phyloP scores from a whole-genome alignment of 2,113 vertebrate genomes.

The Tetrax tetrax region DNA sequence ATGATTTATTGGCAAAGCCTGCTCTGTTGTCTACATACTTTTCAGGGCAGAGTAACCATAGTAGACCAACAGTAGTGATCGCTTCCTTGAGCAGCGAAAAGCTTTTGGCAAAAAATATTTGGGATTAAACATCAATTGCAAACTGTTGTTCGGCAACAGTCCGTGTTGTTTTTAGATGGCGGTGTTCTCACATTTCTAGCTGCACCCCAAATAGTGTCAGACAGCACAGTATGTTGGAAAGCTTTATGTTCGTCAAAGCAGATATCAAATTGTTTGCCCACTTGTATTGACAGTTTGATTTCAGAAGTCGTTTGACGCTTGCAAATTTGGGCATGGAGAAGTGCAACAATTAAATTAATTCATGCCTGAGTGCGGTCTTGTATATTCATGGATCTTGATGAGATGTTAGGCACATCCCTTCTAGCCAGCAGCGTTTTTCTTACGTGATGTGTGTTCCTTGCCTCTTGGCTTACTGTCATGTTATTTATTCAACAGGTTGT shows the following conservation, averaged over 20 bases:
- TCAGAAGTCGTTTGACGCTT: background rate
- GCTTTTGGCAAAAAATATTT: constrained; percentile 27
- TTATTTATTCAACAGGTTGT: constrained; percentile 64
- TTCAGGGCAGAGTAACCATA: background rate
- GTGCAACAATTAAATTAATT: background rate
- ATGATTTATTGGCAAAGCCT: constrained; percentile 21
- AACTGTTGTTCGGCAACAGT: background rate
- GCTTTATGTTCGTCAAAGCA: constrained; percentile 36
- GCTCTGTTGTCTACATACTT: background rate
- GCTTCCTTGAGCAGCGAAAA: background rate
- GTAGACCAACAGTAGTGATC: background rate
- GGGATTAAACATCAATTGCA: constrained; percentile 49
- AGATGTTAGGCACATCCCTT: background rate
- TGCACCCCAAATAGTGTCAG: constrained; percentile 9
- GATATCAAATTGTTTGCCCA: constrained; percentile 39
- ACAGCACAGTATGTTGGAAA: constrained; percentile 46
- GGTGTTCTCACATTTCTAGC: constrained; percentile 24
- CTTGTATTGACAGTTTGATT: constrained; percentile 22
- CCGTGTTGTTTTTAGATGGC: background rate
- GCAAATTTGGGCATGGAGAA: background rate
- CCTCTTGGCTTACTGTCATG: background rate
- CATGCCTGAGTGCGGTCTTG: background rate
- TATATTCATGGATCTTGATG: background rate
- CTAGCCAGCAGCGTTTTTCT: background rate
- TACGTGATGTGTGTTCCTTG: background rate